Evolutionary conservation across 1,140 invertebrate genomes (phyloP).

Genomic region (Drosophila navojoa): DNA sequence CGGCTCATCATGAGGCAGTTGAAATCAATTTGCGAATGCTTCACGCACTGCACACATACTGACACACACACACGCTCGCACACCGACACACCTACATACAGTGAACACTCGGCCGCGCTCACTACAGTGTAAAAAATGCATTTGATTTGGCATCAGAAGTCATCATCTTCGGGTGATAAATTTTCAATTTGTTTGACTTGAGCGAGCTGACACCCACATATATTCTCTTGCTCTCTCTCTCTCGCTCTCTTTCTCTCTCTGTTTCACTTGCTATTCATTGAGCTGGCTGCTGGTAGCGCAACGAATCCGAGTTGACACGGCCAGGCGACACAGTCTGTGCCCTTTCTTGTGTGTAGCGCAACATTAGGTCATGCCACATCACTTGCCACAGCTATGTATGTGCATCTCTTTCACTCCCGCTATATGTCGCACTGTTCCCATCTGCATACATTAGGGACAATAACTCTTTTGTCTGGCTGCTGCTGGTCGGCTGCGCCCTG

Average conservation of each 20-base stretch:
- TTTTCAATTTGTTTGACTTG: constrained; percentile 80
- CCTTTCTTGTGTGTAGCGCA: constrained; percentile 79
- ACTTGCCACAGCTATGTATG: background rate
- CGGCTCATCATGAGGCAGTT: constrained; percentile 52
- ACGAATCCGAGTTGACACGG: constrained; percentile 69
- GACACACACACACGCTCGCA: too few species aligned
- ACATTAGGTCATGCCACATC: constrained; percentile 77
- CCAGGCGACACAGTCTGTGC: constrained; percentile 59
- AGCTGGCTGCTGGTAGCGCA: constrained; percentile 64
- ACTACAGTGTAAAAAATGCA: constrained; percentile 66
- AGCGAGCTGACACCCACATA: constrained; percentile 61
- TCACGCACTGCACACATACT: constrained; percentile 22
- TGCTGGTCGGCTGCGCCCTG: constrained; percentile 45
- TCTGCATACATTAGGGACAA: constrained; percentile 74
- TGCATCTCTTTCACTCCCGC: background rate
- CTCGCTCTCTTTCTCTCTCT: background rate
- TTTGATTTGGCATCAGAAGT: constrained; percentile 66
- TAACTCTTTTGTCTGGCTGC: constrained; percentile 64
- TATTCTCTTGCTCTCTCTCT: background rate
- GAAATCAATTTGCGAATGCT: constrained; percentile 79
- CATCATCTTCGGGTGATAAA: constrained; percentile 78
- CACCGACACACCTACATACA: too few species aligned
- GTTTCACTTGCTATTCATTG: background rate
- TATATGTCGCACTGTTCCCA: background rate
- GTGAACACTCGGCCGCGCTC: too few species aligned